phyloP scores from a whole-genome alignment of 2,888 invertebrate species.

The Leucophenga maculata region DNA sequence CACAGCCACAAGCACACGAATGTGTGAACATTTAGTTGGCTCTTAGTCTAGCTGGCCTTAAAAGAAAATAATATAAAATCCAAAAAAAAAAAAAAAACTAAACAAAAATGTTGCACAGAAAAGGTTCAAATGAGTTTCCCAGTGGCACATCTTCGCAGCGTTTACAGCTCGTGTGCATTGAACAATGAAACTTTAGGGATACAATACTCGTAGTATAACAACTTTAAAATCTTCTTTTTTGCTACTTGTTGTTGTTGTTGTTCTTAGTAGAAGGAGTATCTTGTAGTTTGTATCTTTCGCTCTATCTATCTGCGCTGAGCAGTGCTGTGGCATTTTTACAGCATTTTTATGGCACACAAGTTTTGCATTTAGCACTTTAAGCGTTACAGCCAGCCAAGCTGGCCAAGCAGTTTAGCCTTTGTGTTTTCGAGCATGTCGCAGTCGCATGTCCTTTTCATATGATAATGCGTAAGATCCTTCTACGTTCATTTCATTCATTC shows the following conservation, averaged over 20 bases:
- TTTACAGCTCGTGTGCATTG: constrained; percentile 19
- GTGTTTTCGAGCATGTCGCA: constrained; percentile 9
- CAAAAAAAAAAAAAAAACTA: constrained; percentile 6
- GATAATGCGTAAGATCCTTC: neutral
- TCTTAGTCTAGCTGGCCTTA: constrained; percentile 3
- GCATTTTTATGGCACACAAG: constrained; percentile 57
- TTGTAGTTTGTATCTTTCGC: neutral
- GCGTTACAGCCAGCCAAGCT: neutral
- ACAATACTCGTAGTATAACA: constrained; percentile 2
- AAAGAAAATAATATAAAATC: constrained; percentile 23
- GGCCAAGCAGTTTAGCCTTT: constrained; percentile 6
- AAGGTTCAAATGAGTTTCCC: constrained; percentile 6
- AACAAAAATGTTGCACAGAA: too few relatives aligned
- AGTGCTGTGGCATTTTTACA: constrained; percentile 48
- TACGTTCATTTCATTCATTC: neutral
- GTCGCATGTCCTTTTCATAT: constrained; percentile 27
- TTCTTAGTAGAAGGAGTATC: neutral
- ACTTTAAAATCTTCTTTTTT: constrained; percentile 2
- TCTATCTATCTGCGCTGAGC: neutral
- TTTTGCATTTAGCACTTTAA: constrained; percentile 44
- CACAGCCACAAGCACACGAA: constrained; percentile 3
- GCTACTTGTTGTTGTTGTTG: neutral
- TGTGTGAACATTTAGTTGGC: constrained; percentile 17
- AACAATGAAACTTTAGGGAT: constrained; percentile 23
- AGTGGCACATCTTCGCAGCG: neutral